Evolutionary conservation across 2,113 vertebrate species (phyloP), one percentile per base, ranked within the genome.

Genomic region (Megaleporinus macrocephalus): DNA sequence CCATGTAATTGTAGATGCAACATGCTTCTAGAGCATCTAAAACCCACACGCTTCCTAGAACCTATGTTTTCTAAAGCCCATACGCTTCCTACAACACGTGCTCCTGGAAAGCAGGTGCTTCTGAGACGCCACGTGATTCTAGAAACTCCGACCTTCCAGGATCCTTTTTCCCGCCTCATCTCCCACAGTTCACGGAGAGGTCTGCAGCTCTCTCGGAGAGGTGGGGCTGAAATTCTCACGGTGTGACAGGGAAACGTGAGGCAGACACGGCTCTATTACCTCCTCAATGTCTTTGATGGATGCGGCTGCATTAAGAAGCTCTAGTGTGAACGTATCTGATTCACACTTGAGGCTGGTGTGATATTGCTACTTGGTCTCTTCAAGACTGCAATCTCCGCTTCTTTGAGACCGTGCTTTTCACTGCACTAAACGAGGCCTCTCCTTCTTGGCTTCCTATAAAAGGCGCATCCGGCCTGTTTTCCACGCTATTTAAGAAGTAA

Each of bases 241-340:
- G 30, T 65, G 4, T 9, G 27, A 57, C 14, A 77, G 7, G 51
- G 26, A 62, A 69, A 85, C 0, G 57, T n/a, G 30, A 12, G 77
- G 53, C 66, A 70, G 66, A 16, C 30, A 36, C 16, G 16, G 66
- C n/a, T 78, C 73, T 41, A 78, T 81, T 77, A 77, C 20, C 29
- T 72, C 12, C 15, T 13, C 7, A 29, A n/a, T 75, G 41, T 33
- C 53, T 62, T 29, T 81, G 73, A 82, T n/a, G 83, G 61, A 20
- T 70, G 47, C 36, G 59, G 16, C 65, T 59, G 66, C 83, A 79
- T 89, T 77, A 76, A 36, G 51, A 72, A 57, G 76, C 61, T 55
- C 36, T 27, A 47, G 16, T 76, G 69, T 76, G 57, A 82, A 86
- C 83, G 44, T 36, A 87, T 90, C 82, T 82, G 82, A 89, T 86